These are phyloP conservation scores for Protonemura montana DNA, from an alignment of 2,888 invertebrate species.

Conservation along the genomic window DNA sequence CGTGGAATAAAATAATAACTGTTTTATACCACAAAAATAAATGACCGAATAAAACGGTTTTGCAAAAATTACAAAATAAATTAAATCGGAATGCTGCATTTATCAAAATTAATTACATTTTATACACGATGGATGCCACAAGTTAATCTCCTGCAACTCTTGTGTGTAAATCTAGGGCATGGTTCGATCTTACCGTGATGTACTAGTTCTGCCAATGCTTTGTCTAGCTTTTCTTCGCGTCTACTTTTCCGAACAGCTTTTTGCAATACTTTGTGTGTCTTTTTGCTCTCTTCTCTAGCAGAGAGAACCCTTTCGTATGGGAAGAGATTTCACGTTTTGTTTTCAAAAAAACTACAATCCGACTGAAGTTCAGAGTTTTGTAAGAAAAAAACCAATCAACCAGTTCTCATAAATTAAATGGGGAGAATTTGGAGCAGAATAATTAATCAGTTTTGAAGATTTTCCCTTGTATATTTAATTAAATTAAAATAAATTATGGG, in stretches of 20 bases:
- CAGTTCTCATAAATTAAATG: constrained; percentile 28
- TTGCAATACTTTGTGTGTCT: constrained; percentile 7
- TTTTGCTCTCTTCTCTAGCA: neutral
- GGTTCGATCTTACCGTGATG: constrained; percentile 1
- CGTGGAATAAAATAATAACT: neutral
- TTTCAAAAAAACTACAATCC: constrained; percentile 20
- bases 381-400: constrained; percentile 7
- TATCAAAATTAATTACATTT: neutral
- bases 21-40: neutral
- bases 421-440: neutral
- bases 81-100: neutral
- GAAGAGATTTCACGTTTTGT: constrained; percentile 19
- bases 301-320: constrained; percentile 20
- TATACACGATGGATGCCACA: neutral
- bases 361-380: neutral
- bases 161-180: neutral
- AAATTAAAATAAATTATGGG: neutral
- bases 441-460: neutral
- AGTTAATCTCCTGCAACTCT: neutral
- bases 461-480: neutral
- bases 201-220: constrained; percentile 8
- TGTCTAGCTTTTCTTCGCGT: neutral
- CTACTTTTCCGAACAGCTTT: constrained; percentile 8
- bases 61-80: neutral
- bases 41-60: neutral